phyloP scores from a whole-genome alignment of 2,797 vertebrate genomes.

The Erpetoichthys calabaricus region DNA sequence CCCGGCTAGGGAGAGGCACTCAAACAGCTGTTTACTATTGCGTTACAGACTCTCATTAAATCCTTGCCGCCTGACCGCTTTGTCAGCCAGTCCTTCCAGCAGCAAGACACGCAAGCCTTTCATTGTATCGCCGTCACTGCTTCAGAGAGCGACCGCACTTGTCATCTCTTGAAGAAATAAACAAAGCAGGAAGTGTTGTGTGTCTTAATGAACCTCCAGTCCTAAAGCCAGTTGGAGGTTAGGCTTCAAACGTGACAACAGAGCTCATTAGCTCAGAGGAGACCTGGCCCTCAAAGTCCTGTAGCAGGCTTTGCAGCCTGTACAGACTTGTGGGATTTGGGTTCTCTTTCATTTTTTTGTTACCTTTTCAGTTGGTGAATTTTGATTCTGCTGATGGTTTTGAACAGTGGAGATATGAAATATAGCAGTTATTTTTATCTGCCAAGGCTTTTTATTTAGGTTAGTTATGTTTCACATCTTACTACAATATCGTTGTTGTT shows the following conservation, averaged over 20 bases:
- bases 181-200: slow-evolving; percentile 12
- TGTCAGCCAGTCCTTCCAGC: slow-evolving; percentile 21
- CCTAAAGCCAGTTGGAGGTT: no score
- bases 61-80: not conserved
- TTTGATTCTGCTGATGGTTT: no score
- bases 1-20: not conserved
- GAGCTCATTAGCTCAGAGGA: not conserved
- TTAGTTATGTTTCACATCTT: no score
- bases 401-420: no score
- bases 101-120: slow-evolving; percentile 26
- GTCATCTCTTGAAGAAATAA: slow-evolving; percentile 29
- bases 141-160: slow-evolving; percentile 16
- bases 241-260: no score
- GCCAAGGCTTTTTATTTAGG: no score
- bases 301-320: not conserved
- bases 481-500: no score
- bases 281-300: not conserved
- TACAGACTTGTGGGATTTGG: not conserved
- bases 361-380: no score
- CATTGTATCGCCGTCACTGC: slow-evolving; percentile 23
- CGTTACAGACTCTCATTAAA: not conserved
- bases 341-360: not conserved
- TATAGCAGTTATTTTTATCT: no score
- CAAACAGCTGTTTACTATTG: slow-evolving; percentile 24
- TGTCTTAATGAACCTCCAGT: no score